phyloP scores from a whole-genome alignment of 2,113 vertebrate species.

The Microtus ochrogaster region DNA sequence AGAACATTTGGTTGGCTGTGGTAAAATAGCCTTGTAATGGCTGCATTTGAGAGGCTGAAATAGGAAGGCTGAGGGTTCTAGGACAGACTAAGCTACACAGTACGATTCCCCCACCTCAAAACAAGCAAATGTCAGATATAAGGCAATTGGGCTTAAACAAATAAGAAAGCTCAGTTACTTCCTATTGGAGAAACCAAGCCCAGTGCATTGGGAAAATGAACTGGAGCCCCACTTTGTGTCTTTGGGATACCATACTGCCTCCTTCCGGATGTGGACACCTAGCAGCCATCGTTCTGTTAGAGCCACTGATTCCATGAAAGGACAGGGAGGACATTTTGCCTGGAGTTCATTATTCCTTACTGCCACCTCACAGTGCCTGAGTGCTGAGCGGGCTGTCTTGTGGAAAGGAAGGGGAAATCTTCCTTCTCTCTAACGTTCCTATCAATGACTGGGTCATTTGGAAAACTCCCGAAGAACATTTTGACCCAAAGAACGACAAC shows the following conservation, averaged over 20 bases:
- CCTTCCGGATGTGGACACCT: background rate
- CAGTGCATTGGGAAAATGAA: background rate
- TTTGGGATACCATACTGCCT: background rate
- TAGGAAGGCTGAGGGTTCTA: background rate
- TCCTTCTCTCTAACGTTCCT: background rate
- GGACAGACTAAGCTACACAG: too few species aligned
- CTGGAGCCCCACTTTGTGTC: background rate
- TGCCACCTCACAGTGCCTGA: background rate
- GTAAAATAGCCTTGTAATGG: background rate
- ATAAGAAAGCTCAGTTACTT: background rate
- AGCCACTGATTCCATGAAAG: background rate
- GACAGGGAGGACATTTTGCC: background rate
- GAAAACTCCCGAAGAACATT: background rate
- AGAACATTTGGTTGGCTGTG: background rate
- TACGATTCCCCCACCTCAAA: background rate
- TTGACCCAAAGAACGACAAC: background rate
- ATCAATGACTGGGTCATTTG: background rate
- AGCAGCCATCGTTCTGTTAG: too few species aligned
- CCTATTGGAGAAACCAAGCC: background rate
- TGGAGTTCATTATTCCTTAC: background rate
- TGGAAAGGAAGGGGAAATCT: background rate
- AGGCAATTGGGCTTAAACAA: conserved; percentile 23
- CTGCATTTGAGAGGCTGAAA: background rate
- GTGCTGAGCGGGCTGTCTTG: background rate
- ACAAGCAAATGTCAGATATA: background rate